Conservation (phyloP, 1,140 invertebrate genomes). For the Drosophila pallidifrons region DNA sequence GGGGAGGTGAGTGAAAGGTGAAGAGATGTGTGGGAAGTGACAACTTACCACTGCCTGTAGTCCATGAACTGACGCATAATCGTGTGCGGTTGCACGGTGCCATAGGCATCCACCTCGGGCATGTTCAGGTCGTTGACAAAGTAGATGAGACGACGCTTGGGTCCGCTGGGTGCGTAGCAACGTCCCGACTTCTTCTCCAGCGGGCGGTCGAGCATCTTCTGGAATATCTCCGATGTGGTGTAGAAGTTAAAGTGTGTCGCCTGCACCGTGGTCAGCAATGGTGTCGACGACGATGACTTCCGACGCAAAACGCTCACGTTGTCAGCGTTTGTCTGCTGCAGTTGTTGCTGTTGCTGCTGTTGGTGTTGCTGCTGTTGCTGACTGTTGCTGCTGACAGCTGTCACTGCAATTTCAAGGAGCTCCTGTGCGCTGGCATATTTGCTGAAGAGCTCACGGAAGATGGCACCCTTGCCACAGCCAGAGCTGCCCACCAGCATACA, state of each 20-base stretch:
- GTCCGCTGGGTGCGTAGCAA: conserved; percentile 95
- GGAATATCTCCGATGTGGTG: conserved; percentile 96
- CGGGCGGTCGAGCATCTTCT: conserved; percentile 95
- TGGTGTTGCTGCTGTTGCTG: conserved; percentile 28
- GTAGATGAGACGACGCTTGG: conserved; percentile 94
- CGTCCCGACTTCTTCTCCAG: conserved; percentile 97
- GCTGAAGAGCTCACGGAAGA: conserved; percentile 93
- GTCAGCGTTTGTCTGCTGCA: conserved; percentile 27
- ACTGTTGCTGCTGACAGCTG: conserved; percentile 45
- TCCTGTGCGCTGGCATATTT: conserved; percentile 84
- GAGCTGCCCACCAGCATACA: conserved; percentile 96
- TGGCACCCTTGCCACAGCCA: conserved; percentile 94
- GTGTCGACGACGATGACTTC: conserved; percentile 62
- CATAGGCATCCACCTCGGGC: conserved; percentile 98
- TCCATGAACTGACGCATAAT: conserved; percentile 97
- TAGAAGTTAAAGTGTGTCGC: conserved; percentile 98
- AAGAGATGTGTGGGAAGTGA: not conserved
- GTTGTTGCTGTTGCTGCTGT: not conserved
- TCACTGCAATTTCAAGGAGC: conserved; percentile 72
- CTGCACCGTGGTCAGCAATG: conserved; percentile 87
- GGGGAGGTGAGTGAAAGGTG: not conserved
- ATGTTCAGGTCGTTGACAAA: conserved; percentile 99
- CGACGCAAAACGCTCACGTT: conserved; percentile 38
- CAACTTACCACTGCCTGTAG: conserved; percentile 92
- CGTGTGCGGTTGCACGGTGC: conserved; percentile 97